Evolutionary conservation across 2,888 invertebrate genomes (phyloP), one percentile per base, ranked within the genome.

Genomic region (Antheraea yamamai): DNA sequence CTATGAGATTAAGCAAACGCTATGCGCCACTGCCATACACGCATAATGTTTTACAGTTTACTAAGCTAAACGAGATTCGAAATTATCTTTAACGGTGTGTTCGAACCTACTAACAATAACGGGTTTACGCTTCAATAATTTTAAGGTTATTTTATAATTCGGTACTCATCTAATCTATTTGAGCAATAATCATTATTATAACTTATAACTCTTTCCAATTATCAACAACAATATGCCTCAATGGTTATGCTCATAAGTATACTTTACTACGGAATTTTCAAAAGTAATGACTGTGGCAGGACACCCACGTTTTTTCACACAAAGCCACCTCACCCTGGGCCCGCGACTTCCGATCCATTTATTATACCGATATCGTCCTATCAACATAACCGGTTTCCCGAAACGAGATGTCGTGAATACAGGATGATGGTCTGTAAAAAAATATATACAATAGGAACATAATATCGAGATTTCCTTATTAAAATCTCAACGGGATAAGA

Each of bases 321-420:
- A 84, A n/a, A 79, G 74, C 83, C 83, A 83, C 14, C 80, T 75
- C 0, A 77, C 79, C 8, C 77, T 78, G 0, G 80, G 78, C 0
- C 87, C 88, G 35, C 77, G 84, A 77, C 82, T 84, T 72, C 81
- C 79, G 55, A 81, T 83, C 80, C 82, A 81, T 52, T 81, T 82
- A 76, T 89, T 88, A 79, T 82, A 91, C 51, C 88, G 82, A 76
- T 89, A 83, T 16, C 74, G 75, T 2, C 88, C 88, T 6, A 87
- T 55, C 18, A 84, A 77, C 73, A 91, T 82, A 26, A 89, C 89
- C 0, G 90, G 90, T 7, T 81, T 84, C 0, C 88, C 88, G 14
- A 39, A 81, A 2, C 73, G 78, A 0, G 88, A 86, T 10, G 68
- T 79, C 2, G 82, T 79, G 30, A 82, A 84, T 0, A 82, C 81